Conservation (phyloP, 2,113 vertebrate species). For the Brachyhypopomus occidentalis region DNA sequence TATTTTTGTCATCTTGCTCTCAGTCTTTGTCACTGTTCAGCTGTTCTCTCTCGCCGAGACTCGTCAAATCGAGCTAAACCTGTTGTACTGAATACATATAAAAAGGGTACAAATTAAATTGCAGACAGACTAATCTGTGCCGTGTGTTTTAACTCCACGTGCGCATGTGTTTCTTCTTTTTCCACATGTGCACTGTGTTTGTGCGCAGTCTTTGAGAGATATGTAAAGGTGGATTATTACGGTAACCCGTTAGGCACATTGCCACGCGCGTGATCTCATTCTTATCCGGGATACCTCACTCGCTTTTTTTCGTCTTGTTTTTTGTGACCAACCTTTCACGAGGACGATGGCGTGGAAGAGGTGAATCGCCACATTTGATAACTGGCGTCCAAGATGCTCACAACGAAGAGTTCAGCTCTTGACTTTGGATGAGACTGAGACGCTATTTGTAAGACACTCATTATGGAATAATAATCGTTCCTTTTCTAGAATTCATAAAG, state of each 20-base stretch:
- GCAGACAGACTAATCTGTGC: no score
- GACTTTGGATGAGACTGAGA: not conserved
- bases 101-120: no score
- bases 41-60: not conserved
- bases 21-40: not conserved
- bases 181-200: not conserved
- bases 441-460: not conserved
- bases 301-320: not conserved
- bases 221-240: slow-evolving; percentile 27
- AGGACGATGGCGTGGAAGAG: not conserved
- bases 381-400: no score
- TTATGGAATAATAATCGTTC: not conserved
- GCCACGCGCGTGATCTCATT: slow-evolving; percentile 20
- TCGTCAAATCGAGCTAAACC: no score
- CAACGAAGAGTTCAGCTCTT: not conserved
- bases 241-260: slow-evolving; percentile 5
- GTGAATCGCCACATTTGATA: no score
- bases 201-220: not conserved
- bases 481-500: not conserved
- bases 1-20: not conserved
- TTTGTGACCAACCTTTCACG: not conserved
- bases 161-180: no score
- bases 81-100: no score
- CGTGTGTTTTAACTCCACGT: no score
- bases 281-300: slow-evolving; percentile 13